phyloP scores from a whole-genome alignment of 1,140 invertebrate genomes.

The Bradysia coprophila region DNA sequence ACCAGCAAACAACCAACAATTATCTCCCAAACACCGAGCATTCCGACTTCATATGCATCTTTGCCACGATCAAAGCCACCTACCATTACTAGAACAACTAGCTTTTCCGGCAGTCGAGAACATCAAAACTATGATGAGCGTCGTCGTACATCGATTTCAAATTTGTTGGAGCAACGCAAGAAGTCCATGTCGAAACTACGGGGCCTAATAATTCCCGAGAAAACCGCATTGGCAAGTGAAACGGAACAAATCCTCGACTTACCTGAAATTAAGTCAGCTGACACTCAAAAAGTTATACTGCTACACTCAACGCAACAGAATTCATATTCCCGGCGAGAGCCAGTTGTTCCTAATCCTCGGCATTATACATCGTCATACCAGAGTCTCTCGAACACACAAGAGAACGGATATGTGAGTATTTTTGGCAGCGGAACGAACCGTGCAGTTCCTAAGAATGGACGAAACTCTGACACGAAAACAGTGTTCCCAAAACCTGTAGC shows the following conservation, averaged over 20 bases:
- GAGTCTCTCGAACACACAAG: slow-evolving; percentile 2
- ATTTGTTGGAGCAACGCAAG: slow-evolving; percentile 49
- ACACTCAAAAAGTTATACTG: slow-evolving; percentile 13
- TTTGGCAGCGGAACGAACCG: neutral
- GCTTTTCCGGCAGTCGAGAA: slow-evolving; percentile 25
- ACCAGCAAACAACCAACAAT: neutral
- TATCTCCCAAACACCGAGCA: neutral
- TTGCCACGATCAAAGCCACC: slow-evolving; percentile 15
- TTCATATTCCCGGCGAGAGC: neutral
- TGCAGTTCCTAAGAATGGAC: neutral
- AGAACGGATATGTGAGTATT: neutral
- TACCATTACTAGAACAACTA: slow-evolving; percentile 26
- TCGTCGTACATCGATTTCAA: slow-evolving; percentile 19
- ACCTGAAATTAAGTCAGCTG: slow-evolving; percentile 63
- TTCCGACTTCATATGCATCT: slow-evolving; percentile 13
- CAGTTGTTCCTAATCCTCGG: neutral
- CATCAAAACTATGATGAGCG: slow-evolving; percentile 11
- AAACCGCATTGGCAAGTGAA: slow-evolving; percentile 32
- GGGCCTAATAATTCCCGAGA: slow-evolving; percentile 70
- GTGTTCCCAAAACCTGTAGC: neutral
- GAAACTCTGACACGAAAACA: slow-evolving; percentile 1
- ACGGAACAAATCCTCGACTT: slow-evolving; percentile 35
- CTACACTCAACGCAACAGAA: neutral
- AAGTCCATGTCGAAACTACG: slow-evolving; percentile 65
- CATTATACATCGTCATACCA: neutral